These are phyloP conservation scores for Micrasema minimum DNA, from an alignment of 1,140 invertebrate species.

Conservation along the genomic window DNA sequence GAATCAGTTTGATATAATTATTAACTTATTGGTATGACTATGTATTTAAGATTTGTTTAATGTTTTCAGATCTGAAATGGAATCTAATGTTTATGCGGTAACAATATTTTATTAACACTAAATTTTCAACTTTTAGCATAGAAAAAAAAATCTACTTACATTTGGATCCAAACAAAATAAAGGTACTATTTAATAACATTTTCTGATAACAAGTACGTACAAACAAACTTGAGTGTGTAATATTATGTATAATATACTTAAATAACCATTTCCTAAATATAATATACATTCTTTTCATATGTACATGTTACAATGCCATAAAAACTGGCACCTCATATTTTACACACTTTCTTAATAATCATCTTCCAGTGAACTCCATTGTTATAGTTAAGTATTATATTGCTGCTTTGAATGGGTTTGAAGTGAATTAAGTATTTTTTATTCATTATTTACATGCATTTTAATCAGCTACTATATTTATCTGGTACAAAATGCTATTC, in stretches of 20 bases:
- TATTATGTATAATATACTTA: slow-evolving; percentile 26
- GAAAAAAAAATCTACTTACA: slow-evolving; percentile 10
- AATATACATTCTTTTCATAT: slow-evolving; percentile 44
- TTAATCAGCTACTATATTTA: slow-evolving; percentile 21
- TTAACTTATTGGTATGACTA: too few relatives aligned
- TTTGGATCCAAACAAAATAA: not conserved
- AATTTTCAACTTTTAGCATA: slow-evolving; percentile 8
- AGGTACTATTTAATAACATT: slow-evolving; percentile 20
- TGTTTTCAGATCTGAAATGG: not conserved
- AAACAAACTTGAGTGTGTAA: slow-evolving; percentile 17
- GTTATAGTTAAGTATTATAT: not conserved
- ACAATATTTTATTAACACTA: not conserved
- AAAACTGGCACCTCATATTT: slow-evolving; percentile 37
- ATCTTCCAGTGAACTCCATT: not conserved
- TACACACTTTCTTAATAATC: slow-evolving; percentile 30
- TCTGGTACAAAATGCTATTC: slow-evolving; percentile 29
- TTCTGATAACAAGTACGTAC: slow-evolving; percentile 20
- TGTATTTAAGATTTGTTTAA: slow-evolving; percentile 1
- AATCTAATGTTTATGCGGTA: not conserved
- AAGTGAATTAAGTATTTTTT: slow-evolving; percentile 13
- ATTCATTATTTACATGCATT: slow-evolving; percentile 32
- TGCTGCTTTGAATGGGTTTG: slow-evolving; percentile 8
- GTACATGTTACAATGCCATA: slow-evolving; percentile 36
- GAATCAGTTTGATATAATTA: too few relatives aligned
- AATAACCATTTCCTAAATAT: slow-evolving; percentile 31